Evolutionary conservation across 2,888 invertebrate species (phyloP).

Genomic region (Fragum fragum): DNA sequence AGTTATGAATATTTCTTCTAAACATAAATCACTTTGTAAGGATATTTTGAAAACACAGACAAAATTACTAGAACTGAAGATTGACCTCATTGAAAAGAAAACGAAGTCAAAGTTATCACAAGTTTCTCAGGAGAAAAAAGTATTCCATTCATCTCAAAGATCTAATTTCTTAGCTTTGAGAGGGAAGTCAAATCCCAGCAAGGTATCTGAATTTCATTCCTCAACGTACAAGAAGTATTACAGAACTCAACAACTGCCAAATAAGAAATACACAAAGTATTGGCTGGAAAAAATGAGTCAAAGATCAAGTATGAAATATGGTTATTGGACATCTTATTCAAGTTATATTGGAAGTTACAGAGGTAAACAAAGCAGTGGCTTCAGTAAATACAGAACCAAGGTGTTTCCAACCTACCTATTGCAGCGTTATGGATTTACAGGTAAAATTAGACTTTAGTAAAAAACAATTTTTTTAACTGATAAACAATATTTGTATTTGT

Average conservation of each 20-base stretch:
- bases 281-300: not conserved
- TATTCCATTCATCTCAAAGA: not conserved
- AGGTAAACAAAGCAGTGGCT: not conserved
- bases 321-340: not conserved
- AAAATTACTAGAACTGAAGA: slow-evolving; percentile 5
- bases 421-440: not conserved
- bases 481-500: too few relatives aligned
- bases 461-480: too few relatives aligned
- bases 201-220: not conserved
- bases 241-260: not conserved
- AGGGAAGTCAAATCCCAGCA: not conserved
- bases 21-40: slow-evolving; percentile 3
- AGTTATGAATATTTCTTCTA: not conserved
- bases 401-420: not conserved
- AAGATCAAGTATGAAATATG: not conserved
- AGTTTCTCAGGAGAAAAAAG: not conserved
- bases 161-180: not conserved
- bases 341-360: not conserved
- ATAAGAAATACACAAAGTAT: slow-evolving; percentile 1
- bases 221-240: not conserved
- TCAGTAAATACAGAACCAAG: not conserved
- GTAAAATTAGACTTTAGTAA: too few relatives aligned
- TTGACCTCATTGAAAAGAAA: not conserved
- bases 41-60: slow-evolving; percentile 2
- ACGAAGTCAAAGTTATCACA: not conserved